Evolutionary conservation across 1,140 invertebrate genomes (phyloP), one percentile per base, ranked within the genome.

Genomic region (Xylocopa sonorina): DNA sequence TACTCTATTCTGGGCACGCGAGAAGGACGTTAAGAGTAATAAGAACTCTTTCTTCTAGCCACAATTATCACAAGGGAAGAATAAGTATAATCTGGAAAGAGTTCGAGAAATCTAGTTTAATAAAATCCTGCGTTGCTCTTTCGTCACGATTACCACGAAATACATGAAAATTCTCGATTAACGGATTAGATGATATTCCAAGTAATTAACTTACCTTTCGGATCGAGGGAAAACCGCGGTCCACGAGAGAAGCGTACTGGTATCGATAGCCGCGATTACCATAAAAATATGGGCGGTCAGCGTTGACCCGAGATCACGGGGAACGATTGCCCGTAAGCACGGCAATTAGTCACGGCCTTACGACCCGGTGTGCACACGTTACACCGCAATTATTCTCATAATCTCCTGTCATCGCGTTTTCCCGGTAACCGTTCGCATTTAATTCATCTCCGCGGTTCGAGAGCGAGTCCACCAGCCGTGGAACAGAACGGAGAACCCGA

Each of bases 321-420:
- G 46, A 51, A 62, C 41, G 83, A 84, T 85, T 78, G 38, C 57
- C 63, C 38, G 24, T 62, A 73, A 80, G 77, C 53, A 57, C 53
- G 58, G 69, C 68, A 87, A 87, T 87, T 87, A 87, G 85, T 87
- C 85, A 87, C 84, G 84, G 85, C 53, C 67, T 62, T 81, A 46
- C 55, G 74, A 63, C 68, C 73, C 64, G 27, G 57, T 48, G 63
- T 41, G 63, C 60, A 51, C 75, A 66, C 46, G 48, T 57, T 63
- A 55, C 51, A 58, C 62, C 58, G 64, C 57, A 86, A 86, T 87
- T 83, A 83, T 86, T 87, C 83, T 80, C 82, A 71, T 83, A 86
- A 87, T 86, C 85, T 75, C 62, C 84, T 87, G 85, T 87, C 85
- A 83, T 87, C 85, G 78, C 81, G 78, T 83, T 87, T 87, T 87